These are phyloP conservation scores for Penaeus vannamei DNA, from an alignment of 1,140 invertebrate genomes.

Conservation along the genomic window DNA sequence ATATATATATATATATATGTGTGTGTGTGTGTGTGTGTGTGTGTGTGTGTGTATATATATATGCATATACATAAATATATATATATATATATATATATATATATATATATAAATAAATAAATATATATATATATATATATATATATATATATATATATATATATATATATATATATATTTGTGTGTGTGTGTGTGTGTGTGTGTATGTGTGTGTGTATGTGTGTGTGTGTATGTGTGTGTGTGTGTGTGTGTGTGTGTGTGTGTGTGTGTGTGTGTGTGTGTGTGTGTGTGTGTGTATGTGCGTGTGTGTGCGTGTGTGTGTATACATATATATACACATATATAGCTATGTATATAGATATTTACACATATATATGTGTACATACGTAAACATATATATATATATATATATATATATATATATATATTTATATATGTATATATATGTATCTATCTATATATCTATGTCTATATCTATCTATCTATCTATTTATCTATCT, in stretches of 20 bases:
- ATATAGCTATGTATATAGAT: constrained; percentile 20
- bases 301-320: background rate
- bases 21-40: too few species aligned
- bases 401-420: constrained; percentile 21
- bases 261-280: background rate
- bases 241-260: background rate
- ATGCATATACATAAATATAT: constrained; percentile 34
- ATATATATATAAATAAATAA: too few species aligned
- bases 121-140: too few species aligned
- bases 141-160: too few species aligned
- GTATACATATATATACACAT: constrained; percentile 32
- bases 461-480: background rate
- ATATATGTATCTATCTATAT: background rate
- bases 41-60: background rate
- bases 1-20: too few species aligned
- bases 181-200: too few species aligned
- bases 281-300: constrained; percentile 5
- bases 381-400: background rate
- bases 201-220: too few species aligned
- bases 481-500: background rate
- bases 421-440: background rate
- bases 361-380: background rate
- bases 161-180: too few species aligned
- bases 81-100: background rate
- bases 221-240: background rate